phyloP scores from a whole-genome alignment of 2,113 vertebrate genomes.

The Sylvia atricapilla region DNA sequence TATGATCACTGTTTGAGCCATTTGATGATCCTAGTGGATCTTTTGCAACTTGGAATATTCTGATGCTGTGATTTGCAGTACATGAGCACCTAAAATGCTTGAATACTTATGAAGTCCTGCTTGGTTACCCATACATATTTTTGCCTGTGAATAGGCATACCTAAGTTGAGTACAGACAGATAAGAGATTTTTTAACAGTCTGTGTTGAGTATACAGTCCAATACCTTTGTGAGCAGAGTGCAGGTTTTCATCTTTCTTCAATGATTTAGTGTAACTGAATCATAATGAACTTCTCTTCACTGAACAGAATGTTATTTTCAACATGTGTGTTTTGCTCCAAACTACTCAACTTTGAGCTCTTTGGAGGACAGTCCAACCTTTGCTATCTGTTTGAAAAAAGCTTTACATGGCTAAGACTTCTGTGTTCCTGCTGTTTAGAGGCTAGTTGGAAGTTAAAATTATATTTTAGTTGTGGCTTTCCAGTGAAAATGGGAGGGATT shows the following conservation, averaged over 20 bases:
- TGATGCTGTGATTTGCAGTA: background rate
- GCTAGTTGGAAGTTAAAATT: background rate
- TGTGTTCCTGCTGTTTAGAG: background rate
- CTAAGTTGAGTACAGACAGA: background rate
- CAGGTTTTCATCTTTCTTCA: background rate
- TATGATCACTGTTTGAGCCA: too few relatives aligned
- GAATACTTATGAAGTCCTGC: background rate
- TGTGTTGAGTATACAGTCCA: background rate
- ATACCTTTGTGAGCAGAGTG: background rate
- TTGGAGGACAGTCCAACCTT: background rate
- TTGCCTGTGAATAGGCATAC: background rate
- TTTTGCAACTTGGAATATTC: background rate
- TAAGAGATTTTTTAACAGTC: background rate
- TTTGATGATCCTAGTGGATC: background rate
- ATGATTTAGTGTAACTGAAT: background rate
- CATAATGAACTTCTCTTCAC: background rate
- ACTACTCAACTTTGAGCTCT: background rate
- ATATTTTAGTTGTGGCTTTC: background rate
- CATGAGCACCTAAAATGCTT: background rate
- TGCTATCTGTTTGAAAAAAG: background rate
- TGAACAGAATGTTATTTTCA: background rate
- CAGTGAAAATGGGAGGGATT: background rate
- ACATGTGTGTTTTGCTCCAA: background rate
- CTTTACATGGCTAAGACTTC: background rate
- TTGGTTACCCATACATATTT: background rate